A percentile compares a stretch with the other conserved stretches of the same genome.
These are phyloP conservation scores for Dicentrarchus labrax DNA, from an alignment of 2,113 vertebrate species.

Conservation along the genomic window DNA sequence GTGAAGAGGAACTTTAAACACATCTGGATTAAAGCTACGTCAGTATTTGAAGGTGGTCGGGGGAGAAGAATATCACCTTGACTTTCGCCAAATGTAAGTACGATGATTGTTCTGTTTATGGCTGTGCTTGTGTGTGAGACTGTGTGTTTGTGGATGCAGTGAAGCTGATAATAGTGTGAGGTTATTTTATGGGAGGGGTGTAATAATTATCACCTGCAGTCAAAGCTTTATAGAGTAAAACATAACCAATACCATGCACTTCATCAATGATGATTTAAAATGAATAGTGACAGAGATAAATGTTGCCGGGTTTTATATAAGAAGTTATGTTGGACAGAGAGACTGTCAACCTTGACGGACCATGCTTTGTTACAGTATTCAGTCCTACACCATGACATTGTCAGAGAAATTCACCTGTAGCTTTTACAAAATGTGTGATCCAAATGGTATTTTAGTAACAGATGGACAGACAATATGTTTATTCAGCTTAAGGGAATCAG, in stretches of 20 bases:
- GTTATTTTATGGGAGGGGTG: background rate
- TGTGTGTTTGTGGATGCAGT: background rate
- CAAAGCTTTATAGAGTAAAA: slow-evolving; percentile 25
- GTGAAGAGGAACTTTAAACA: slow-evolving; percentile 63
- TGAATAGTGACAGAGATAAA: background rate
- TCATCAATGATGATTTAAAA: background rate
- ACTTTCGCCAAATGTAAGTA: slow-evolving; percentile 61
- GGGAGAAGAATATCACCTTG: slow-evolving; percentile 33
- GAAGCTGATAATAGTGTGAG: slow-evolving; percentile 2
- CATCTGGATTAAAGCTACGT: slow-evolving; percentile 65
- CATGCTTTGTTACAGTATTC: background rate
- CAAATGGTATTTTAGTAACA: background rate
- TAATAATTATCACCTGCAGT: slow-evolving; percentile 5
- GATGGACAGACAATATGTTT: background rate
- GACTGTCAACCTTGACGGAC: background rate
- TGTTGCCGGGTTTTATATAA: background rate
- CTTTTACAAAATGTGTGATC: background rate
- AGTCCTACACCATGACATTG: background rate
- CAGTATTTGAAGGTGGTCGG: slow-evolving; percentile 9
- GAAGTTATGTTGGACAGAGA: background rate
- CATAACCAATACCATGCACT: background rate
- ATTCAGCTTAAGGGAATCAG: background rate
- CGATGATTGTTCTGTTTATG: slow-evolving; percentile 13
- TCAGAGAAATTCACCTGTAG: slow-evolving; percentile 5
- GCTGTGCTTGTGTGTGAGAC: background rate